phyloP scores from a whole-genome alignment of 2,113 vertebrate genomes.

The Progne subis region DNA sequence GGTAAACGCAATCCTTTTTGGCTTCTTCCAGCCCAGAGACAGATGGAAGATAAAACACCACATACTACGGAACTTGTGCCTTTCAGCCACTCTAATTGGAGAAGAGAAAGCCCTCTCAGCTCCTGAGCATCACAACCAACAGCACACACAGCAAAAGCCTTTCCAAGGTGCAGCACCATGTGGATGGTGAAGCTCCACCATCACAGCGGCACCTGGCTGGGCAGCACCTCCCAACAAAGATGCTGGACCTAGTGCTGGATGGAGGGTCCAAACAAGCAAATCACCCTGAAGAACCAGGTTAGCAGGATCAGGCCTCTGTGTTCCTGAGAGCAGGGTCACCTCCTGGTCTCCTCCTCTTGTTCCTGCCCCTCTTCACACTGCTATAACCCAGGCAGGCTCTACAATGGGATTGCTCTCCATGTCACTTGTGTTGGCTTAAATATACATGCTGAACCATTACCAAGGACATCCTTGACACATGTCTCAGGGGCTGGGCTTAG shows the following conservation, averaged over 20 bases:
- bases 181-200: not conserved
- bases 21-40: not conserved
- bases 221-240: not conserved
- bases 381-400: not conserved
- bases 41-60: not conserved
- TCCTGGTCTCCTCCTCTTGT: not conserved
- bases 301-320: not conserved
- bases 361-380: not conserved
- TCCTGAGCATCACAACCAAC: not conserved
- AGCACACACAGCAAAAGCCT: not conserved
- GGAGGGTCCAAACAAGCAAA: not conserved
- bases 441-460: not conserved
- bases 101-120: not conserved
- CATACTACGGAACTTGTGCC: not conserved
- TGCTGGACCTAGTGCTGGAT: not conserved
- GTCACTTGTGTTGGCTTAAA: not conserved
- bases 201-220: not conserved
- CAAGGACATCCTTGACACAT: not conserved
- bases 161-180: not conserved
- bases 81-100: not conserved
- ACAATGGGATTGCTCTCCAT: not conserved
- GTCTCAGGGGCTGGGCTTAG: not conserved
- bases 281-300: accelerated
- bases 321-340: not conserved
- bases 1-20: not conserved